phyloP scores from a whole-genome alignment of 2,113 vertebrate genomes.

The Lophura nycthemera region DNA sequence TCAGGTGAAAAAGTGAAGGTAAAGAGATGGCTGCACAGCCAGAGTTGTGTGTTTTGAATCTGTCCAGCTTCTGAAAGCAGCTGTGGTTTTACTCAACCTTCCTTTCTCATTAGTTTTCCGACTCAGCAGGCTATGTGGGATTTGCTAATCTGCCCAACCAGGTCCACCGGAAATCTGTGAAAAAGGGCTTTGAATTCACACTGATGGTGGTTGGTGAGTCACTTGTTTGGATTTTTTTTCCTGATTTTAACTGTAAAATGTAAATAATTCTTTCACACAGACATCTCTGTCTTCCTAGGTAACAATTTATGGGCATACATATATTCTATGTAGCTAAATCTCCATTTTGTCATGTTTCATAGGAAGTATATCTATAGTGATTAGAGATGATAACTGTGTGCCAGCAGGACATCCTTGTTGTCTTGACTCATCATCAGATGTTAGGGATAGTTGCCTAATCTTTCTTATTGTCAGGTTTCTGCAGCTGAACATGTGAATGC shows the following conservation, averaged over 20 bases:
- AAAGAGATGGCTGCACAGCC: constrained; percentile 27
- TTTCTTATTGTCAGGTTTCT: not conserved
- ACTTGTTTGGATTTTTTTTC: constrained; percentile 3
- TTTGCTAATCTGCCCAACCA: constrained; percentile 91
- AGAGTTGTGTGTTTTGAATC: not conserved
- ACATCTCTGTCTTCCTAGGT: not conserved
- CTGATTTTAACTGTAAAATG: not conserved
- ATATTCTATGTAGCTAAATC: not conserved
- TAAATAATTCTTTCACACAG: not conserved
- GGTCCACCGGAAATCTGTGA: constrained; percentile 91
- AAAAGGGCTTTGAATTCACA: constrained; percentile 91
- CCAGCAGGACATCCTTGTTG: not conserved
- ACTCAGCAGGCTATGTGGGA: constrained; percentile 85
- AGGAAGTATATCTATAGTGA: not conserved
- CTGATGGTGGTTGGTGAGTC: constrained; percentile 88
- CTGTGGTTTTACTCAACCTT: not conserved
- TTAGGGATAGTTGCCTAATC: not conserved
- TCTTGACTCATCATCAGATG: constrained; percentile 14
- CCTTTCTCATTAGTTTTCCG: constrained; percentile 79
- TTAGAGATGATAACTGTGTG: not conserved
- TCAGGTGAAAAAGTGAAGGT: constrained; percentile 89
- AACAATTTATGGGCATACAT: not conserved
- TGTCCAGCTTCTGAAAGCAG: not conserved
- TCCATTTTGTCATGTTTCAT: not conserved
- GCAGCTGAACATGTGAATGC: not conserved